A percentile compares a stretch with the other conserved stretches of the same genome.
Conservation (phyloP, 2,888 invertebrate genomes). For the Drosophila conformis region DNA sequence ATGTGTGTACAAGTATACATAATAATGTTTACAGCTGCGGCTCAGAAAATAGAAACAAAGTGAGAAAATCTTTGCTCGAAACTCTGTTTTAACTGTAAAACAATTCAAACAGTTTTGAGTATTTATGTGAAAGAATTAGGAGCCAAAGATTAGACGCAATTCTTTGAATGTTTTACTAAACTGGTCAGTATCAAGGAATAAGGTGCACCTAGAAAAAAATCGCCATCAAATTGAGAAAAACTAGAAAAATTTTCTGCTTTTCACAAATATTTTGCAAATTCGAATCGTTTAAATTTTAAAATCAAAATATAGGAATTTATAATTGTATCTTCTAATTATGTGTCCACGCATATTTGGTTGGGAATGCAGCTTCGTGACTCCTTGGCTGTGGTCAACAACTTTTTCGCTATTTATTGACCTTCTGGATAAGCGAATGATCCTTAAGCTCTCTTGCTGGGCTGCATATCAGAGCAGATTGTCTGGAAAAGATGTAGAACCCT, state of each 20-base stretch:
- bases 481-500: not conserved
- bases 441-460: not conserved
- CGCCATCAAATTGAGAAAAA: not conserved
- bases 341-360: not conserved
- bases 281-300: not conserved
- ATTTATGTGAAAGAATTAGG: not conserved
- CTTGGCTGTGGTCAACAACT: not conserved
- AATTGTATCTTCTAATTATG: not conserved
- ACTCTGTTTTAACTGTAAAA: not conserved
- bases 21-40: not conserved
- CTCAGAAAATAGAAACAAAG: not conserved
- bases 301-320: not conserved
- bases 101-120: not conserved
- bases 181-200: not conserved
- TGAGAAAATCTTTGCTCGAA: not conserved
- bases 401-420: not conserved
- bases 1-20: not conserved
- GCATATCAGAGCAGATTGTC: not conserved
- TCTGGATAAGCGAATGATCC: not conserved
- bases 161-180: not conserved
- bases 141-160: not conserved
- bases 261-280: not conserved
- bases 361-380: too few species aligned
- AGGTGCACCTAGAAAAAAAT: not conserved
- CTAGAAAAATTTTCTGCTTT: not conserved